Evolutionary conservation across 2,888 invertebrate species (phyloP).

Genomic region (Lamellibrachia columna): DNA sequence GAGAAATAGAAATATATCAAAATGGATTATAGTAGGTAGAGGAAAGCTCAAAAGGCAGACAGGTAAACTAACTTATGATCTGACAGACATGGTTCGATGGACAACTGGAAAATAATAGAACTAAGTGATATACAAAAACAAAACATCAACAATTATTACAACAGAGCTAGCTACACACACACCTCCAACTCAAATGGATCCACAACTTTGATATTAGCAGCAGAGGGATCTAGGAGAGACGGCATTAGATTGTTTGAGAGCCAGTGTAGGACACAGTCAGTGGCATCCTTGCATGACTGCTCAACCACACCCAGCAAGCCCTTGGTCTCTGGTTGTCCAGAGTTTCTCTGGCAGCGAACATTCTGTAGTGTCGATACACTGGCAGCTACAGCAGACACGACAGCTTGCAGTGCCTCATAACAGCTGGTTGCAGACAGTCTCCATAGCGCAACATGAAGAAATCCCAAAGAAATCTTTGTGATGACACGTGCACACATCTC

Average conservation of each 20-base stretch:
- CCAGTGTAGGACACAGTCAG: not conserved
- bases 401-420: not conserved
- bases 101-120: no score
- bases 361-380: not conserved
- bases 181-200: not conserved
- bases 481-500: not conserved
- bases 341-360: not conserved
- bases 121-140: not conserved
- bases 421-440: not conserved
- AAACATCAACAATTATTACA: no score
- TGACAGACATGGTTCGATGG: no score
- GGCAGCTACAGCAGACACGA: not conserved
- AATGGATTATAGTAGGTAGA: no score
- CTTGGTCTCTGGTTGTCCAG: not conserved
- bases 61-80: no score
- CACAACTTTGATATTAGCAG: not conserved
- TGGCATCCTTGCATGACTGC: not conserved
- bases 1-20: no score
- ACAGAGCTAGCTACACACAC: not conserved
- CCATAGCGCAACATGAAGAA: not conserved
- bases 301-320: not conserved
- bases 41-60: no score
- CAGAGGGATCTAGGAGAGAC: no score
- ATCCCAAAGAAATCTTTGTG: not conserved
- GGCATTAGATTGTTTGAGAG: not conserved